Evolutionary conservation across 2,797 vertebrate species (phyloP).

Genomic region (Chromobotia macracanthus): DNA sequence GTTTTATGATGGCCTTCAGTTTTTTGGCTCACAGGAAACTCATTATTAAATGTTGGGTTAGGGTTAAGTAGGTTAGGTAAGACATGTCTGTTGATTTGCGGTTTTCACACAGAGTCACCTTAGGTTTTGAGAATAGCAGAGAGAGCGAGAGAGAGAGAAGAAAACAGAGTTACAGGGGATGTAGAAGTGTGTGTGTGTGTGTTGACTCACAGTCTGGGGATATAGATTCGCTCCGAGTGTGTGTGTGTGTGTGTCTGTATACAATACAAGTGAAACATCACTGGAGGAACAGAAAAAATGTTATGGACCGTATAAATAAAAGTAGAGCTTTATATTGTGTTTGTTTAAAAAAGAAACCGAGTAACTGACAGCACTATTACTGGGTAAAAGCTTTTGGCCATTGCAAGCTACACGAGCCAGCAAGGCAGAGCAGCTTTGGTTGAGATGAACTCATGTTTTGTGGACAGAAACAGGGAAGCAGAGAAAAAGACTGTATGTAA

Average conservation of each 20-base stretch:
- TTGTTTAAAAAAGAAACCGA: neutral
- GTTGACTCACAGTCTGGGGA: slow-evolving; percentile 34
- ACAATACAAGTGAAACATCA: slow-evolving; percentile 19
- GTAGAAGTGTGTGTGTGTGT: neutral
- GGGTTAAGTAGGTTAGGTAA: slow-evolving; percentile 20
- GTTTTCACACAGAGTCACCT: slow-evolving; percentile 3
- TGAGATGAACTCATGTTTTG: slow-evolving; percentile 19
- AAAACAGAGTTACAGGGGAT: neutral
- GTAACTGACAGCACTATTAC: slow-evolving; percentile 8
- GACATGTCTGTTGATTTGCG: slow-evolving; percentile 8
- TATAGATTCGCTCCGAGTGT: slow-evolving; percentile 10
- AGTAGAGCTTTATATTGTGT: slow-evolving; percentile 12
- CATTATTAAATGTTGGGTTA: slow-evolving; percentile 29
- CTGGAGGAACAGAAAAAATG: slow-evolving; percentile 17
- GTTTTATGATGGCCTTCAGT: slow-evolving; percentile 36
- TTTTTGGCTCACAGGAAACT: slow-evolving; percentile 29
- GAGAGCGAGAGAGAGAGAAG: neutral
- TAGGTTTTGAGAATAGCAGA: neutral
- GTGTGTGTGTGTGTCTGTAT: slow-evolving; percentile 7
- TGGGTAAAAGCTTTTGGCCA: slow-evolving; percentile 29
- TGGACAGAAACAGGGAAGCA: neutral
- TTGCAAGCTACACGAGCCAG: neutral
- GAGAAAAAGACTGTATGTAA: neutral
- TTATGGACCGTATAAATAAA: slow-evolving; percentile 15
- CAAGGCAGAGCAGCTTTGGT: neutral